Evolutionary conservation across 2,888 invertebrate species (phyloP).

Genomic region (Apodemia mormo): DNA sequence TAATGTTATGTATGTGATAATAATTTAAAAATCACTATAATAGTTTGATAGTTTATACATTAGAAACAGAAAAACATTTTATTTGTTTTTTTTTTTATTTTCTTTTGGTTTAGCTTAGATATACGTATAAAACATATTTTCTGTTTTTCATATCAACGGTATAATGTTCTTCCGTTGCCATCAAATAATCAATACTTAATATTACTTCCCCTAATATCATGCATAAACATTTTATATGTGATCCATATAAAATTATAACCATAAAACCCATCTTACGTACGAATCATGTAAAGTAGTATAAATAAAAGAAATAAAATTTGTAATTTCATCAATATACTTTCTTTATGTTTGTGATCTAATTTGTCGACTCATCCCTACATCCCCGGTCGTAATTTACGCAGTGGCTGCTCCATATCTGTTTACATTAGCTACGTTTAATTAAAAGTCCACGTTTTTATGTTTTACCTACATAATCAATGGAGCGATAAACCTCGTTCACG

Average conservation of each 20-base stretch:
- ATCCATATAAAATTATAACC: constrained; percentile 9
- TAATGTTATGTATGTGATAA: too few species aligned
- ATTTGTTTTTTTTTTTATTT: too few species aligned
- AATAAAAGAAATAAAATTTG: constrained; percentile 12
- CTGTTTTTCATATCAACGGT: too few species aligned
- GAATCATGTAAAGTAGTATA: constrained; percentile 16
- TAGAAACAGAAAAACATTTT: too few species aligned
- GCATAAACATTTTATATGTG: constrained; percentile 1
- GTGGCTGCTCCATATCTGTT: constrained; percentile 49
- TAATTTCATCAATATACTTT: constrained; percentile 14
- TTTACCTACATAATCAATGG: constrained; percentile 33
- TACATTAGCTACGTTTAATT: constrained; percentile 62
- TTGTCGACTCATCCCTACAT: background rate
- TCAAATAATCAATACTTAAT: constrained; percentile 4
- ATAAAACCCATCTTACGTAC: constrained; percentile 6
- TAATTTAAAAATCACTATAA: too few species aligned
- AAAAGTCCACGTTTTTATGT: constrained; percentile 52
- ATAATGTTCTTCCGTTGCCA: background rate
- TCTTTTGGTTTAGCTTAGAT: too few species aligned
- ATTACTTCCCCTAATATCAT: constrained; percentile 4
- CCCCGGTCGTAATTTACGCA: constrained; percentile 49
- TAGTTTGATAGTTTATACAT: too few species aligned
- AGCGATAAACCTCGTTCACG: constrained; percentile 21
- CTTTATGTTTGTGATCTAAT: constrained; percentile 10
- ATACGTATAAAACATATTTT: too few species aligned